These are phyloP conservation scores for Otus scops DNA, from an alignment of 2,797 vertebrate species.

Conservation along the genomic window DNA sequence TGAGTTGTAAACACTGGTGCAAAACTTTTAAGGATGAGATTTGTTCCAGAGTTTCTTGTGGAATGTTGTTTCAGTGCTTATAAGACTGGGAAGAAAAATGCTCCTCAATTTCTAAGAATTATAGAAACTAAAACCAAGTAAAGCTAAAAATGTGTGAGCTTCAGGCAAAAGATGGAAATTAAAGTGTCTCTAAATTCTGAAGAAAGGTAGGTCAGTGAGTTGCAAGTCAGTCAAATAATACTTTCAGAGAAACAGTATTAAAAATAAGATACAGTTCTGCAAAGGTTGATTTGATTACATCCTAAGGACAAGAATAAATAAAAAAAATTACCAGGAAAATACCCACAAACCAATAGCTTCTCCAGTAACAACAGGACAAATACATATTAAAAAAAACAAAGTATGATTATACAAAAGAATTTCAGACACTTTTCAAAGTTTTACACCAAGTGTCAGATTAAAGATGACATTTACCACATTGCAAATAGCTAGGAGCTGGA, in stretches of 20 bases:
- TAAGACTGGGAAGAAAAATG: background rate
- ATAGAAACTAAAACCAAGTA: background rate
- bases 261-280: constrained; percentile 14
- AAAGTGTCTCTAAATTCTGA: constrained; percentile 20
- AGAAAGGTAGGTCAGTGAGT: background rate
- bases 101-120: background rate
- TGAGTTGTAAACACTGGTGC: background rate
- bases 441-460: background rate
- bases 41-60: background rate
- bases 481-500: background rate
- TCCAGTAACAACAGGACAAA: background rate
- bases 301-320: constrained; percentile 18
- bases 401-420: background rate
- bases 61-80: background rate
- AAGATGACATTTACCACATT: background rate
- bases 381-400: background rate
- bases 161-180: constrained; percentile 32
- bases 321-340: background rate
- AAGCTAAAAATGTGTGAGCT: background rate
- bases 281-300: constrained; percentile 5
- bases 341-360: background rate
- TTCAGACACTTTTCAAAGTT: background rate
- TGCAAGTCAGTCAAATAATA: constrained; percentile 34
- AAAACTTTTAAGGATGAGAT: background rate
- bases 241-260: constrained; percentile 2